Percentiles rank a stretch among this genome's conserved stretches.
phyloP scores from a whole-genome alignment of 2,113 vertebrate genomes.

The Entomyzon cyanotis region DNA sequence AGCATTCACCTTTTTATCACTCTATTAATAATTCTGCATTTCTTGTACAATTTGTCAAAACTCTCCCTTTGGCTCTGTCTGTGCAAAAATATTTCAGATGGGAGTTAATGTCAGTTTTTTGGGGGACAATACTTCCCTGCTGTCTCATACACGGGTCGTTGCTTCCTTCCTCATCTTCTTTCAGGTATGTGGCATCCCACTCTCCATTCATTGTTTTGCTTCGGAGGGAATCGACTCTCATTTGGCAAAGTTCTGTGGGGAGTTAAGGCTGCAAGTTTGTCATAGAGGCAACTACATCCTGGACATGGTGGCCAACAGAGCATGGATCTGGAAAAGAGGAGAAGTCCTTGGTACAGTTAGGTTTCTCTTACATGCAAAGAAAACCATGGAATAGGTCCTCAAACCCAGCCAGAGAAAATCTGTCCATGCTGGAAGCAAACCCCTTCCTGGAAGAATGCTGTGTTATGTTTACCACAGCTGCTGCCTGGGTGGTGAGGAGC shows the following conservation, averaged over 20 bases:
- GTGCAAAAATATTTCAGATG: background rate
- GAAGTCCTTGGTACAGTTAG: background rate
- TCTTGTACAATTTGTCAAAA: background rate
- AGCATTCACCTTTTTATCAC: background rate
- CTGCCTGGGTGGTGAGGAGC: background rate
- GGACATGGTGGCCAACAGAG: background rate
- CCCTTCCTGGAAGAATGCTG: background rate
- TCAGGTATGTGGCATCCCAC: background rate
- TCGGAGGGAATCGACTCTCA: background rate
- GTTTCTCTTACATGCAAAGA: background rate
- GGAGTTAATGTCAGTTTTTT: background rate
- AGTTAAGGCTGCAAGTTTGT: background rate
- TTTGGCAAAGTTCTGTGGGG: background rate
- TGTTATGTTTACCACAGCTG: background rate
- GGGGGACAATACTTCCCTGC: background rate
- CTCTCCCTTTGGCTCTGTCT: background rate
- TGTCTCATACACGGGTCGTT: background rate
- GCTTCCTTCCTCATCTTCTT: background rate
- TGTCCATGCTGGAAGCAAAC: background rate
- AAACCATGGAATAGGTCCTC: background rate
- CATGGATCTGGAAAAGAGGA: background rate
- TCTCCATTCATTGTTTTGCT: background rate
- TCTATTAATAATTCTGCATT: background rate
- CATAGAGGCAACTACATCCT: background rate
- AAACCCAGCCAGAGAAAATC: background rate